These are phyloP conservation scores for Stramonita haemastoma DNA, from an alignment of 2,888 invertebrate genomes.

Conservation along the genomic window DNA sequence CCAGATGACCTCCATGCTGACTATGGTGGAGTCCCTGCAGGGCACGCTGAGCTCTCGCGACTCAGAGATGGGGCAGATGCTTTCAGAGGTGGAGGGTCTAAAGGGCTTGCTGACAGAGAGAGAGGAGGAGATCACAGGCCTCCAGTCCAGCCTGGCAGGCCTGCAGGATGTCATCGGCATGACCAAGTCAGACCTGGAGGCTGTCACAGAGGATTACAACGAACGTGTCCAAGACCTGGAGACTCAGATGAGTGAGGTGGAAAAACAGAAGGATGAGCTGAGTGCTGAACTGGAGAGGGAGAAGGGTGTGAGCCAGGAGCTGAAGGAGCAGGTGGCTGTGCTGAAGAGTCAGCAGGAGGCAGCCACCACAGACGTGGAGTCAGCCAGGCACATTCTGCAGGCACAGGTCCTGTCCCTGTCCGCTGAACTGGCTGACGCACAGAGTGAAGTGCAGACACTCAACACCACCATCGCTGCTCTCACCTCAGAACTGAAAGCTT, in stretches of 20 bases:
- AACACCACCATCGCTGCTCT: conserved; percentile 16
- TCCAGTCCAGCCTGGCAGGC: conserved; percentile 46
- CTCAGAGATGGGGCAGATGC: conserved; percentile 44
- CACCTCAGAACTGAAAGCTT: conserved; percentile 13
- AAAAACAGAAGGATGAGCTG: conserved; percentile 41
- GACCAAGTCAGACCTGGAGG: conserved; percentile 36
- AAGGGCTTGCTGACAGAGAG: conserved; percentile 47
- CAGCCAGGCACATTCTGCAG: conserved; percentile 47
- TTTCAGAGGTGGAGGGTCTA: conserved; percentile 28
- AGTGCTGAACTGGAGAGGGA: conserved; percentile 35
- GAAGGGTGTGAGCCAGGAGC: conserved; percentile 31
- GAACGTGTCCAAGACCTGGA: conserved; percentile 36
- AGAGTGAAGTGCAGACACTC: conserved; percentile 45
- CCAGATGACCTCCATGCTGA: conserved; percentile 38
- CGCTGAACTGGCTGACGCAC: conserved; percentile 45
- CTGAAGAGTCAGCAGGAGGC: conserved; percentile 37
- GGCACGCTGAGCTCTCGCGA: conserved; percentile 39
- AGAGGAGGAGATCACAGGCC: conserved; percentile 46
- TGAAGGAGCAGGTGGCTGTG: conserved; percentile 41
- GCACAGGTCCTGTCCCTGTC: conserved; percentile 41
- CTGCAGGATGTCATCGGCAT: conserved; percentile 40
- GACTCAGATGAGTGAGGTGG: conserved; percentile 40
- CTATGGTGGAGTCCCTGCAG: conserved; percentile 41
- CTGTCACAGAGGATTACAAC: conserved; percentile 40
- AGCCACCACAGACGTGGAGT: conserved; percentile 50